Conservation (phyloP, 2,113 vertebrate species). For the Leucopsar rothschildi region DNA sequence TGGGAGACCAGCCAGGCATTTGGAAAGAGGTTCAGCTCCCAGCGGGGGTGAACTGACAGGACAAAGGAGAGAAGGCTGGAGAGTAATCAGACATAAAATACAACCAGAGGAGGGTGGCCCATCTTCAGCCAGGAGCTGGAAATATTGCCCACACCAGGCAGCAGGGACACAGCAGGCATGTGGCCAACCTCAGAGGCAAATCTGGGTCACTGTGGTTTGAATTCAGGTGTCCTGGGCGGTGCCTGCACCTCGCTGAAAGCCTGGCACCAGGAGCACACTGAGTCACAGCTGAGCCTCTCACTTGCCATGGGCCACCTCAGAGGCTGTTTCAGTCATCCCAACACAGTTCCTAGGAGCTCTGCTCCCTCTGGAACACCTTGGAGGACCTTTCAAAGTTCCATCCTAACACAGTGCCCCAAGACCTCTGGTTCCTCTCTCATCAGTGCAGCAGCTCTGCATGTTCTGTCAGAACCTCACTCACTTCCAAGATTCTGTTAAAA, state of each 20-base stretch:
- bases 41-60: slow-evolving; percentile 1
- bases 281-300: background rate
- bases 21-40: slow-evolving; percentile 53
- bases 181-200: background rate
- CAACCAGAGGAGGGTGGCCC: slow-evolving; percentile 7
- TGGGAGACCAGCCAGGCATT: slow-evolving; percentile 62
- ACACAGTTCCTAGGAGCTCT: background rate
- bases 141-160: background rate
- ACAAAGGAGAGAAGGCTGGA: slow-evolving; percentile 36
- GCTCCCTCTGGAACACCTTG: background rate
- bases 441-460: fast-evolving
- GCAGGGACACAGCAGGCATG: background rate
- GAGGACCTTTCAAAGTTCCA: background rate
- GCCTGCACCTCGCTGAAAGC: background rate
- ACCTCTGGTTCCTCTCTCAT: background rate
- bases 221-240: background rate
- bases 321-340: background rate
- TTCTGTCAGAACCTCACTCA: background rate
- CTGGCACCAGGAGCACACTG: background rate
- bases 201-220: background rate
- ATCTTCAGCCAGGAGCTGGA: background rate
- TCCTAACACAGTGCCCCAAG: background rate
- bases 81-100: background rate
- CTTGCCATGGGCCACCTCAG: background rate
- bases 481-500: background rate